These are phyloP conservation scores for Diaphora mendica DNA, from an alignment of 2,888 invertebrate genomes.

Conservation along the genomic window DNA sequence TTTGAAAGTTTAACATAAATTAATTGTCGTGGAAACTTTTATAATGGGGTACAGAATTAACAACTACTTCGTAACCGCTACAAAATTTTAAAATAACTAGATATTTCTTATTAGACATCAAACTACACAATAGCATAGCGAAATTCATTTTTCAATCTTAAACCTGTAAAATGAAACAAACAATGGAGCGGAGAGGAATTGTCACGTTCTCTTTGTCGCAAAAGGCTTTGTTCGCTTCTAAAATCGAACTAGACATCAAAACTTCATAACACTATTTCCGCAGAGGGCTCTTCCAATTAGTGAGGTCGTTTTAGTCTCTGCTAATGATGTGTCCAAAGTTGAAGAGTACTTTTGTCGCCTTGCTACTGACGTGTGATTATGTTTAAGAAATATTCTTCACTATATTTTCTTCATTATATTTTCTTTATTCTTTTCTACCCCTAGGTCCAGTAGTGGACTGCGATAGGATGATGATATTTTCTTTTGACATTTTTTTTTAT, in stretches of 20 bases:
- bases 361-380: conserved; percentile 6
- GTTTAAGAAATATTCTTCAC: conserved; percentile 39
- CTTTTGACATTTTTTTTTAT: no score
- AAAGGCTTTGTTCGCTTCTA: conserved; percentile 23
- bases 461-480: no score
- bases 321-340: conserved; percentile 59
- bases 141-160: neutral
- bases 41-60: neutral
- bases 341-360: conserved; percentile 55
- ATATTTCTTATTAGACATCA: neutral
- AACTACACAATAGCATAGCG: neutral
- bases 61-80: neutral
- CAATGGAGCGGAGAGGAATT: neutral
- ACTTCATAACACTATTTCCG: conserved; percentile 29
- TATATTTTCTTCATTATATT: neutral
- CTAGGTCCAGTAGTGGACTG: no score
- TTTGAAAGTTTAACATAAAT: no score
- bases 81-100: neutral
- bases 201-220: neutral
- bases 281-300: conserved; percentile 59
- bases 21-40: neutral
- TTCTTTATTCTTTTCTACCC: no score
- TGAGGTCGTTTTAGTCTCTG: conserved; percentile 44
- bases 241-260: conserved; percentile 42
- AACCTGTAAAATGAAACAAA: neutral